phyloP scores from a whole-genome alignment of 2,797 vertebrate species.

The Rallus crepitans region DNA sequence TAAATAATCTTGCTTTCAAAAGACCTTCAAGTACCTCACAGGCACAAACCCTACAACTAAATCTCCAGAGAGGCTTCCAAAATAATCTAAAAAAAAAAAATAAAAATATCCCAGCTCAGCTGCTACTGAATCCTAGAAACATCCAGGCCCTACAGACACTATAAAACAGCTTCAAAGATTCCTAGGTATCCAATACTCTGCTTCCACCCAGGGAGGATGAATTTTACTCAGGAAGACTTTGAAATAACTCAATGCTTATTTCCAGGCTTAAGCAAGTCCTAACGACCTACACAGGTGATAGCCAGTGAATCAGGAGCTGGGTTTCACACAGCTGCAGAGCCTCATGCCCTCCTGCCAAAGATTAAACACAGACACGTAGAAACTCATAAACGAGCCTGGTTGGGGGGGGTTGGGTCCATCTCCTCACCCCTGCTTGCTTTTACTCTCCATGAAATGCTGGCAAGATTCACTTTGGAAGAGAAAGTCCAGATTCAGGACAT shows the following conservation, averaged over 20 bases:
- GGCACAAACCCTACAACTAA: background rate
- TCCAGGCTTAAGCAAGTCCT: accelerated
- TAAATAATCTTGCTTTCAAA: background rate
- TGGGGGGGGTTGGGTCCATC: accelerated
- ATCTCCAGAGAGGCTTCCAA: background rate
- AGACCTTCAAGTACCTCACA: background rate
- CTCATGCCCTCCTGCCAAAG: background rate
- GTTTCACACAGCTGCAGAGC: background rate
- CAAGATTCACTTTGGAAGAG: background rate
- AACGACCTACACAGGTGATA: accelerated
- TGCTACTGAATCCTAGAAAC: background rate
- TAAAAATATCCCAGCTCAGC: background rate
- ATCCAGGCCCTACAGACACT: background rate
- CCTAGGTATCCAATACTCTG: background rate
- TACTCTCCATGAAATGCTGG: accelerated
- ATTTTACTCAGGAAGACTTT: background rate
- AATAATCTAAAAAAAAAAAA: no score
- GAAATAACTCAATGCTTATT: background rate
- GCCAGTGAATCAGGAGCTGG: accelerated
- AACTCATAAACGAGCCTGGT: accelerated
- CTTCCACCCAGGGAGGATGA: background rate
- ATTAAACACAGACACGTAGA: accelerated
- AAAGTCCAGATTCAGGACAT: background rate
- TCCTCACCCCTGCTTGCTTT: accelerated
- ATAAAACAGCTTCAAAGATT: background rate